phyloP scores from a whole-genome alignment of 2,113 vertebrate species.

The Paramisgurnus dabryanus region DNA sequence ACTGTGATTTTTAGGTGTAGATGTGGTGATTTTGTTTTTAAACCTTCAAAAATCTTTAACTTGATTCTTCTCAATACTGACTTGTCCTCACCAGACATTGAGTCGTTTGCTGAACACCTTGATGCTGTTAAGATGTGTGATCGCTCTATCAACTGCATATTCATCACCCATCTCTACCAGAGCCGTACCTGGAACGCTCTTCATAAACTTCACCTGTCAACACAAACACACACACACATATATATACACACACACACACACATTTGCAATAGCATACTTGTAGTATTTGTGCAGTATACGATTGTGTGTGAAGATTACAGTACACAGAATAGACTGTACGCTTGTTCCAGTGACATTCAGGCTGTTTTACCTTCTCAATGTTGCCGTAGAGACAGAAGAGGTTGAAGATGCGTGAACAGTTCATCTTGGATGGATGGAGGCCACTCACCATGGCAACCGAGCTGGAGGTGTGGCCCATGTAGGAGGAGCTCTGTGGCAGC shows the following conservation, averaged over 20 bases:
- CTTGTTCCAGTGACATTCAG: not conserved
- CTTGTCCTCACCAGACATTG: slow-evolving; percentile 87
- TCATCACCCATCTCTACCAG: slow-evolving; percentile 98
- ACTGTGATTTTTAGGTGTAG: too few species aligned
- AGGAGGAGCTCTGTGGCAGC: slow-evolving; percentile 87
- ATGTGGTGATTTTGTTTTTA: too few species aligned
- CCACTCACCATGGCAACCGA: slow-evolving; percentile 97
- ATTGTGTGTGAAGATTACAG: too few species aligned
- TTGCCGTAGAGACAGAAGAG: slow-evolving; percentile 97
- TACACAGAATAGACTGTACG: too few species aligned
- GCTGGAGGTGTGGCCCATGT: slow-evolving; percentile 84
- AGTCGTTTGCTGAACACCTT: slow-evolving; percentile 95
- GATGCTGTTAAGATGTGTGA: slow-evolving; percentile 96
- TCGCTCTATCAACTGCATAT: slow-evolving; percentile 94
- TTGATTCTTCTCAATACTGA: not conserved
- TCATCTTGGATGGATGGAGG: slow-evolving; percentile 93
- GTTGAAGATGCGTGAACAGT: slow-evolving; percentile 97
- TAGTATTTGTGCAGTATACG: too few species aligned
- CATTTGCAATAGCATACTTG: too few species aligned
- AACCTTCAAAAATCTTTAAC: too few species aligned
- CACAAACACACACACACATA: not conserved
- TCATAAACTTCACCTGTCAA: slow-evolving; percentile 95
- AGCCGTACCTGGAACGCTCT: slow-evolving; percentile 94
- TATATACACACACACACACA: too few species aligned
- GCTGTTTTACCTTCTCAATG: slow-evolving; percentile 91